These are phyloP conservation scores for Eriocheir sinensis DNA, from an alignment of 1,140 invertebrate species.

Conservation along the genomic window DNA sequence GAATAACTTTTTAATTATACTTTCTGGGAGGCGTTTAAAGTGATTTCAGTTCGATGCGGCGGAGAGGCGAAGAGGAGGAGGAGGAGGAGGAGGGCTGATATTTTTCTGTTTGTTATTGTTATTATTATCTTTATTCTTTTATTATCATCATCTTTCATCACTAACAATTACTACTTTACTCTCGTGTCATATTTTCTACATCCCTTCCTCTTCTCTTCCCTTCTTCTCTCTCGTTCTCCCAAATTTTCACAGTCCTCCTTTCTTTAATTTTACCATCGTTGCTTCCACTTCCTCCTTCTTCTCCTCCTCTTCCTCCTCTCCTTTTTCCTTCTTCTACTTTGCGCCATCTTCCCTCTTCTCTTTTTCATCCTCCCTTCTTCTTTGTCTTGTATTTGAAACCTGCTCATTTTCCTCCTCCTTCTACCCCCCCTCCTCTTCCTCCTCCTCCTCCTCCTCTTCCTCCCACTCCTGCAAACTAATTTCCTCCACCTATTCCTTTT, in stretches of 20 bases:
- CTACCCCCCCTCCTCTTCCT: background rate
- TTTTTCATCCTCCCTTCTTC: background rate
- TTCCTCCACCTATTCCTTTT: too few species aligned
- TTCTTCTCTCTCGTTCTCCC: background rate
- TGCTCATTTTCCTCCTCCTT: background rate
- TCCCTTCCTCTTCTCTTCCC: background rate
- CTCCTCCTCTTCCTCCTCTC: background rate
- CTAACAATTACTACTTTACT: background rate
- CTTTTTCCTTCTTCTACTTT: background rate
- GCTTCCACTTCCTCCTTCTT: background rate
- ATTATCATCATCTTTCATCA: too few species aligned
- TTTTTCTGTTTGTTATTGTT: too few species aligned
- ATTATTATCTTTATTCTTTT: too few species aligned
- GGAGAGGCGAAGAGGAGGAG: too few species aligned
- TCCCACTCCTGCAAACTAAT: too few species aligned
- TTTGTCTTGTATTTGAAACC: background rate
- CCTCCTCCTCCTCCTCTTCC: too few species aligned
- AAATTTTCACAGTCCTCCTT: background rate
- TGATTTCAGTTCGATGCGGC: background rate
- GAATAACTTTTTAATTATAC: constrained; percentile 61
- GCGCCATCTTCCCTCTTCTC: background rate
- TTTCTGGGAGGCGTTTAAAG: constrained; percentile 19
- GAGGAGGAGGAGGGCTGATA: too few species aligned
- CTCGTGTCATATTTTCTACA: background rate
- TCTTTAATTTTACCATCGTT: background rate